phyloP scores from a whole-genome alignment of 1,140 invertebrate species.

The Cepaea nemoralis region DNA sequence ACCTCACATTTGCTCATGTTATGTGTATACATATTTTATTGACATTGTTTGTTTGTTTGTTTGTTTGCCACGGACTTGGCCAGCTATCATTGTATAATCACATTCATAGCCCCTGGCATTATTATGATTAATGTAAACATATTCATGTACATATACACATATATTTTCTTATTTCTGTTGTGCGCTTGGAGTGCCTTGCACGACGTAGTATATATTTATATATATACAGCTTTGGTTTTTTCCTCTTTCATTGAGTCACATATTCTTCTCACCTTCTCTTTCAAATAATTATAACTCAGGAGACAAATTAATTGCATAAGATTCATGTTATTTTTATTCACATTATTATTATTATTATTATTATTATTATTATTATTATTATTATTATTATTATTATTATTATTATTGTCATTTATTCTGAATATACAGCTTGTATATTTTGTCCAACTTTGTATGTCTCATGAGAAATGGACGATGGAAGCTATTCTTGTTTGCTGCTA shows the following conservation, averaged over 20 bases:
- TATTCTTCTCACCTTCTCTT: neutral
- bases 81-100: neutral
- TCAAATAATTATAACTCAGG: conserved; percentile 1
- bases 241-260: neutral
- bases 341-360: neutral
- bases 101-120: neutral
- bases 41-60: neutral
- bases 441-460: too few species aligned
- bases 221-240: neutral
- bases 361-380: neutral
- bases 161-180: conserved; percentile 18
- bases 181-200: conserved; percentile 35
- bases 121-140: neutral
- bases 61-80: neutral
- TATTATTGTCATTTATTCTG: too few species aligned
- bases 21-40: neutral
- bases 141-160: conserved; percentile 18
- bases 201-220: conserved; percentile 14
- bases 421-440: too few species aligned
- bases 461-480: too few species aligned
- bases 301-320: neutral
- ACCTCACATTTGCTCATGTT: neutral
- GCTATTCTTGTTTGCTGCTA: too few species aligned
- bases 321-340: neutral
- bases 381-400: neutral